Evolutionary conservation across 1,140 invertebrate genomes (phyloP).

Genomic region (Hypothenemus hampei): DNA sequence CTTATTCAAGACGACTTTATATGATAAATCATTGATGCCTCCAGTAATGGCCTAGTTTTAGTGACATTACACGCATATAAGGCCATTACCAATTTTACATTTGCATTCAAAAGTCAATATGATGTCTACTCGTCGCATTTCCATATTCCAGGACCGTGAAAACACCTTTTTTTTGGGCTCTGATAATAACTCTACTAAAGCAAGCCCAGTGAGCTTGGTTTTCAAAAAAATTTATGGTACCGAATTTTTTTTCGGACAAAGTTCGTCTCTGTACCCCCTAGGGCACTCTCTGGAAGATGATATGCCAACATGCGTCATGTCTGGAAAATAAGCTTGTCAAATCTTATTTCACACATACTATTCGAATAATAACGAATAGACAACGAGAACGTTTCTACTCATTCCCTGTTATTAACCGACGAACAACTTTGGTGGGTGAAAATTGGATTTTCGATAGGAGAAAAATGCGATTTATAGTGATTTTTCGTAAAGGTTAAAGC

Average conservation of each 20-base stretch:
- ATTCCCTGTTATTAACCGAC: background rate
- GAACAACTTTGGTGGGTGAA: too few relatives aligned
- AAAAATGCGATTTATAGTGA: too few relatives aligned
- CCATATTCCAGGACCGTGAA: too few relatives aligned
- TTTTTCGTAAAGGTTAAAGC: too few relatives aligned
- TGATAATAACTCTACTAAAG: too few relatives aligned
- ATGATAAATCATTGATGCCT: too few relatives aligned
- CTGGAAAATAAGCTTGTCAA: slow-evolving; percentile 33
- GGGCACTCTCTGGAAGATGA: slow-evolving; percentile 32
- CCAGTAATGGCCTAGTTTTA: slow-evolving; percentile 7
- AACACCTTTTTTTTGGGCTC: too few relatives aligned
- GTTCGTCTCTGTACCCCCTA: slow-evolving; percentile 21
- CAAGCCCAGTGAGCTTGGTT: background rate
- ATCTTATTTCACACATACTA: slow-evolving; percentile 33
- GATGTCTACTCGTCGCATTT: background rate
- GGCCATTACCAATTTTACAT: slow-evolving; percentile 25
- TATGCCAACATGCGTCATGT: slow-evolving; percentile 34
- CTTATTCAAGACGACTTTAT: too few relatives aligned
- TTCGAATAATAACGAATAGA: slow-evolving; percentile 13
- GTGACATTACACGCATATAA: slow-evolving; percentile 22
- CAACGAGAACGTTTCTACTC: slow-evolving; percentile 13
- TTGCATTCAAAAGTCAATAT: slow-evolving; percentile 22
- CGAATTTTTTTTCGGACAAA: too few relatives aligned
- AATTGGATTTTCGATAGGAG: too few relatives aligned
- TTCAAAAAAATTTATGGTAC: background rate